Conservation (phyloP, 2,113 vertebrate species). For the Procavia capensis region DNA sequence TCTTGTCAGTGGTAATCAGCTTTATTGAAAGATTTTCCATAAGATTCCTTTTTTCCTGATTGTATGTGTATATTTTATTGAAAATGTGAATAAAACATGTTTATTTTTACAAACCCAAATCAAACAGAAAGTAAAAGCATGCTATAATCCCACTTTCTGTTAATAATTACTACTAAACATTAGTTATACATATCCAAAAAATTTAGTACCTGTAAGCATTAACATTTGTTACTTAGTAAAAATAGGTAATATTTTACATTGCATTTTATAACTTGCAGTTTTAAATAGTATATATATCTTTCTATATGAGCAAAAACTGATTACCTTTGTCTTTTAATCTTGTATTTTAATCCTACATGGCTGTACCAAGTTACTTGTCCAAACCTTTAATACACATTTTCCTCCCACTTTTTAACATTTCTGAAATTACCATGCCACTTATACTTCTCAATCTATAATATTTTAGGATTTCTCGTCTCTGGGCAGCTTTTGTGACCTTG, state of each 20-base stretch:
- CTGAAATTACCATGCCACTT: background rate
- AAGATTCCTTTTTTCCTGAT: background rate
- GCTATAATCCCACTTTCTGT: background rate
- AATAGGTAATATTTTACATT: background rate
- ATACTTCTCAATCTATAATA: background rate
- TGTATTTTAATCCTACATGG: background rate
- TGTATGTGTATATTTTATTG: background rate
- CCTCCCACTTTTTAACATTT: background rate
- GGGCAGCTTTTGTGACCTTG: too few species aligned
- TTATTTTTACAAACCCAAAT: conserved; percentile 40
- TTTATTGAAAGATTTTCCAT: conserved; percentile 15
- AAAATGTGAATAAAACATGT: background rate
- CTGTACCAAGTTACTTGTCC: background rate
- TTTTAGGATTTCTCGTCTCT: background rate
- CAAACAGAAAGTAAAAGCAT: background rate
- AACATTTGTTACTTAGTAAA: background rate
- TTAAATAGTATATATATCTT: too few species aligned
- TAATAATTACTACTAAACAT: background rate
- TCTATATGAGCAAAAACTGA: too few species aligned
- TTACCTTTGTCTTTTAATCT: too few species aligned
- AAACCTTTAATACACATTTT: background rate
- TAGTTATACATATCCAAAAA: background rate
- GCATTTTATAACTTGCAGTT: too few species aligned
- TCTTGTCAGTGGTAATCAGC: background rate
- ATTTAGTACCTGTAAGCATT: background rate